phyloP scores from a whole-genome alignment of 2,113 vertebrate genomes.

The Ciconia boyciana region DNA sequence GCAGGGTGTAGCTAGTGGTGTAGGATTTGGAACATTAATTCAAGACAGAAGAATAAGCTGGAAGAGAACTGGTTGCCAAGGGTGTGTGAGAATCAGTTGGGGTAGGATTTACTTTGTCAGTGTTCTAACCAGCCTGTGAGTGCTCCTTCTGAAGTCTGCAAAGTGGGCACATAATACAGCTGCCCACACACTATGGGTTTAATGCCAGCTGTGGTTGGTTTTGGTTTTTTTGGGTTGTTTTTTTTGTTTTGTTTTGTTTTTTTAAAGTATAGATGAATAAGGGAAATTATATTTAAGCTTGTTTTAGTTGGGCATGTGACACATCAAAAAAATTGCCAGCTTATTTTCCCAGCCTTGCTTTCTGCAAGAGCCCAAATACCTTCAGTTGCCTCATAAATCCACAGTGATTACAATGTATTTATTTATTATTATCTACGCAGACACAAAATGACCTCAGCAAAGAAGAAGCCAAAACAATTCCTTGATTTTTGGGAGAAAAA shows the following conservation, averaged over 20 bases:
- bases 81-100: background rate
- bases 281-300: conserved; percentile 8
- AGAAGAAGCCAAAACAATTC: background rate
- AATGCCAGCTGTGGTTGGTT: background rate
- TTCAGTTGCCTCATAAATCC: conserved; percentile 1
- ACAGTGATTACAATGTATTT: conserved; percentile 21
- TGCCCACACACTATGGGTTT: background rate
- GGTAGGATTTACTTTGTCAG: conserved; percentile 1
- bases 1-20: background rate
- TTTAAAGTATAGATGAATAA: background rate
- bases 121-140: background rate
- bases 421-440: conserved; percentile 11
- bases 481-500: background rate
- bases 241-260: no score
- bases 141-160: background rate
- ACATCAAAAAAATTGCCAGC: background rate
- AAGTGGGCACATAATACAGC: background rate
- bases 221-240: no score
- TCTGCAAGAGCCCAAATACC: background rate
- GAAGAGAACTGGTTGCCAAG: background rate
- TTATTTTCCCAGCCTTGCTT: conserved; percentile 41
- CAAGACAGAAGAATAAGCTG: background rate
- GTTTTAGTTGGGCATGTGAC: conserved; percentile 25
- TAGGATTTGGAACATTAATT: background rate
- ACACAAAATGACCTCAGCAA: conserved; percentile 3